Conservation (phyloP, 1,140 invertebrate species). For the Camponotus pennsylvanicus region DNA sequence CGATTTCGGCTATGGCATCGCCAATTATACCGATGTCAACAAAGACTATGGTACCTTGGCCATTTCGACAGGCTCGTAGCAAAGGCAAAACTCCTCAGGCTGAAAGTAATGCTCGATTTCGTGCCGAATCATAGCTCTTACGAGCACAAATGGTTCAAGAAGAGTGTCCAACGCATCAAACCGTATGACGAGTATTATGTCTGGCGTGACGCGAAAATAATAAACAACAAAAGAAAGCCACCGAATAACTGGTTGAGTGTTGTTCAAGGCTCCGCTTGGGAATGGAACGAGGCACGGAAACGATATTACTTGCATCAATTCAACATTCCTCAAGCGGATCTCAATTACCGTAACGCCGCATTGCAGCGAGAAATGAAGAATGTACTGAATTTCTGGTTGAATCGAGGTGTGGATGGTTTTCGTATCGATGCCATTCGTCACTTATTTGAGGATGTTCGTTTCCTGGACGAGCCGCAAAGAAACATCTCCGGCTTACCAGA, state of each 20-base stretch:
- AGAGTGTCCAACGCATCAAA: slow-evolving; percentile 87
- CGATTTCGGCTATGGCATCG: slow-evolving; percentile 90
- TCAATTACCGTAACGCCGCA: slow-evolving; percentile 88
- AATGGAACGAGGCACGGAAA: slow-evolving; percentile 85
- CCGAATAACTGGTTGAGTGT: slow-evolving; percentile 83
- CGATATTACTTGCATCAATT: slow-evolving; percentile 90
- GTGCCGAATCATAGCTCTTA: slow-evolving; percentile 92
- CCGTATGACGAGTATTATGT: slow-evolving; percentile 91
- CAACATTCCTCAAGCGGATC: slow-evolving; percentile 88
- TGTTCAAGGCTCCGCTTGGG: slow-evolving; percentile 86
- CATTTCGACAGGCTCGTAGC: slow-evolving; percentile 87
- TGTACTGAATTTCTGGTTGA: slow-evolving; percentile 87
- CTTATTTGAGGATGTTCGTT: slow-evolving; percentile 83
- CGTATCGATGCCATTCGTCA: slow-evolving; percentile 88
- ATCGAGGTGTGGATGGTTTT: slow-evolving; percentile 88
- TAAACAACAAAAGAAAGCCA: slow-evolving; percentile 68
- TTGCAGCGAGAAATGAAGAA: slow-evolving; percentile 88
- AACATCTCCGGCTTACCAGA: slow-evolving; percentile 62
- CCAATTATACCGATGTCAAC: slow-evolving; percentile 88
- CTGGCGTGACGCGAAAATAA: slow-evolving; percentile 86
- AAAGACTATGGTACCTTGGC: slow-evolving; percentile 88
- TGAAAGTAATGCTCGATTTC: slow-evolving; percentile 88
- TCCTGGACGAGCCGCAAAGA: slow-evolving; percentile 79
- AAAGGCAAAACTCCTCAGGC: slow-evolving; percentile 78
- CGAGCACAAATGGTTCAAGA: slow-evolving; percentile 90